Evolutionary conservation across 2,113 vertebrate species (phyloP).

Genomic region (Notothenia rossii): DNA sequence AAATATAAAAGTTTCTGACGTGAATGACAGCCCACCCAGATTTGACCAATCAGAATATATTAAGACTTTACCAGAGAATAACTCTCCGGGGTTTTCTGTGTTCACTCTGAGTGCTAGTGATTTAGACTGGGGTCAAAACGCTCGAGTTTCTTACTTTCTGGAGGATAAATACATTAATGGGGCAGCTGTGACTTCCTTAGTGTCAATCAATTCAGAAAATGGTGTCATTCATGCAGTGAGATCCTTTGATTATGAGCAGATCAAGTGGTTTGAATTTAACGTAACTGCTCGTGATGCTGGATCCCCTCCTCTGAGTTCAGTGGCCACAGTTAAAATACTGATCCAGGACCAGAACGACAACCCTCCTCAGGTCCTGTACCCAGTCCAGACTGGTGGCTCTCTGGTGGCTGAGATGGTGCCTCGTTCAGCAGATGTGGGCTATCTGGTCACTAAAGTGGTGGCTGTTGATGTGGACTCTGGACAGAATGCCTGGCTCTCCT

Average conservation of each 20-base stretch:
- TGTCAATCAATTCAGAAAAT: constrained; percentile 76
- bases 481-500: too few relatives aligned
- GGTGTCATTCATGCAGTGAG: constrained; percentile 72
- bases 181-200: constrained; percentile 67
- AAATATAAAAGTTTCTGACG: too few relatives aligned
- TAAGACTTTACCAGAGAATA: too few relatives aligned
- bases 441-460: too few relatives aligned
- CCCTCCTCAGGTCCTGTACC: too few relatives aligned
- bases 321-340: too few relatives aligned
- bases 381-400: too few relatives aligned
- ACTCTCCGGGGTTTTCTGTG: constrained; percentile 55
- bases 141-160: constrained; percentile 76
- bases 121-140: constrained; percentile 76
- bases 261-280: neutral
- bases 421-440: too few relatives aligned
- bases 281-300: neutral
- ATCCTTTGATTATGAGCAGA: neutral
- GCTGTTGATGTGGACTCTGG: too few relatives aligned
- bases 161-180: constrained; percentile 76
- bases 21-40: too few relatives aligned
- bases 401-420: neutral
- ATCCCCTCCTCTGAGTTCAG: neutral
- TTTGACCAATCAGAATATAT: too few relatives aligned
- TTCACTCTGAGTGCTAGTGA: constrained; percentile 71
- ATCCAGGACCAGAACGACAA: too few relatives aligned